phyloP scores from a whole-genome alignment of 2,888 invertebrate genomes.

The Nineta flava region DNA sequence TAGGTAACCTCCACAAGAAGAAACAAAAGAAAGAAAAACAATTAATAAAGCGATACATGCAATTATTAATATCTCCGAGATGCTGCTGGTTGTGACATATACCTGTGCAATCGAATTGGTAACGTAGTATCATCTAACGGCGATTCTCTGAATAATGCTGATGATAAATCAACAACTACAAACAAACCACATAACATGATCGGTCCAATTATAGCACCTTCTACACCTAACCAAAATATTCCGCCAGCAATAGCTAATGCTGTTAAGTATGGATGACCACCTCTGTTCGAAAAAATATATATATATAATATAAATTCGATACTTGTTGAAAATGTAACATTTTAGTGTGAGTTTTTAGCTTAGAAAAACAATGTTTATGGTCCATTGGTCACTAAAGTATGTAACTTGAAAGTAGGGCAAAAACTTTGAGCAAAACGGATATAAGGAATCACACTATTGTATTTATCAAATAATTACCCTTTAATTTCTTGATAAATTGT shows the following conservation, averaged over 20 bases:
- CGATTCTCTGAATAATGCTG: constrained; percentile 48
- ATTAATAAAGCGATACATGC: too few species aligned
- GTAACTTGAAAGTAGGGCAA: too few species aligned
- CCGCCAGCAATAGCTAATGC: constrained; percentile 96
- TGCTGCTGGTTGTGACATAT: background rate
- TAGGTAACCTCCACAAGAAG: too few species aligned
- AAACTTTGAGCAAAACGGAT: too few species aligned
- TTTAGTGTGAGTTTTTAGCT: too few species aligned
- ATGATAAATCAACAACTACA: constrained; percentile 76
- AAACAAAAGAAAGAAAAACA: too few species aligned
- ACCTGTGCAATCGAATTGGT: constrained; percentile 6
- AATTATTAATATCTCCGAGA: too few species aligned
- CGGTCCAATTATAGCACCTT: constrained; percentile 95
- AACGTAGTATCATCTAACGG: constrained; percentile 39
- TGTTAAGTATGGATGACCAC: constrained; percentile 92
- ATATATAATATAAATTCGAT: background rate
- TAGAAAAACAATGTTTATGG: too few species aligned
- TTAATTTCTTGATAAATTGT: constrained; percentile 95
- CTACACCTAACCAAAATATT: constrained; percentile 90
- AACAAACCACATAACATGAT: constrained; percentile 86
- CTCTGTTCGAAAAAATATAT: constrained; percentile 35
- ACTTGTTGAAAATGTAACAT: too few species aligned
- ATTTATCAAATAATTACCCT: constrained; percentile 42
- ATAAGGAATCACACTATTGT: too few species aligned
- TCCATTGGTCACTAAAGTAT: too few species aligned